Conservation (phyloP, 1,140 invertebrate species). For the Asobara japonica region DNA sequence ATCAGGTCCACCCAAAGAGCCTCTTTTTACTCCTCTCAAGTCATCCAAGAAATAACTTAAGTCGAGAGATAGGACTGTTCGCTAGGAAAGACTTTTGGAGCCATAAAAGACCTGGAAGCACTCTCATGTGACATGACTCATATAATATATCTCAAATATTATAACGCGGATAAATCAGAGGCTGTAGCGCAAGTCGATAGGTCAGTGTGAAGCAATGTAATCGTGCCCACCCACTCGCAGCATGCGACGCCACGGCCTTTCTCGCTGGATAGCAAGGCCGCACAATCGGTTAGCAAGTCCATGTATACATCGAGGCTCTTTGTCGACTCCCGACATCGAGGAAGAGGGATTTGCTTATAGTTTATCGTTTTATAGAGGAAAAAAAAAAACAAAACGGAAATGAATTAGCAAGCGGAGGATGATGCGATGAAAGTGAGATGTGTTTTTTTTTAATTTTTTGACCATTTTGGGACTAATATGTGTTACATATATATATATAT, state of each 20-base stretch:
- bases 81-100: no score
- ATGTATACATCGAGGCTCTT: background rate
- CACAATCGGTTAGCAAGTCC: conserved; percentile 26
- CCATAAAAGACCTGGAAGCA: background rate
- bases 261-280: conserved; percentile 38
- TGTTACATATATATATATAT: no score
- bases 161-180: conserved; percentile 9
- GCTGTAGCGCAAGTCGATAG: conserved; percentile 15
- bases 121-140: background rate
- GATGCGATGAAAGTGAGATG: no score
- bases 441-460: no score
- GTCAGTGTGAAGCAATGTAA: conserved; percentile 34
- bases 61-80: background rate
- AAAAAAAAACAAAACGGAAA: no score
- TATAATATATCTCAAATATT: conserved; percentile 16
- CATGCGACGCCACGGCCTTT: conserved; percentile 34
- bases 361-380: no score
- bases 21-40: no score
- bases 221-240: conserved; percentile 27
- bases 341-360: background rate
- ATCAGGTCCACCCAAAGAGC: no score
- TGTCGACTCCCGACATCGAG: background rate
- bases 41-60: no score
- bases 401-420: no score
- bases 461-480: no score